Evolutionary conservation across 35 echinoderm and acorn worm genomes (phyloP), one percentile per base, ranked within the genome.

Genomic region (Amphiura filiformis): DNA sequence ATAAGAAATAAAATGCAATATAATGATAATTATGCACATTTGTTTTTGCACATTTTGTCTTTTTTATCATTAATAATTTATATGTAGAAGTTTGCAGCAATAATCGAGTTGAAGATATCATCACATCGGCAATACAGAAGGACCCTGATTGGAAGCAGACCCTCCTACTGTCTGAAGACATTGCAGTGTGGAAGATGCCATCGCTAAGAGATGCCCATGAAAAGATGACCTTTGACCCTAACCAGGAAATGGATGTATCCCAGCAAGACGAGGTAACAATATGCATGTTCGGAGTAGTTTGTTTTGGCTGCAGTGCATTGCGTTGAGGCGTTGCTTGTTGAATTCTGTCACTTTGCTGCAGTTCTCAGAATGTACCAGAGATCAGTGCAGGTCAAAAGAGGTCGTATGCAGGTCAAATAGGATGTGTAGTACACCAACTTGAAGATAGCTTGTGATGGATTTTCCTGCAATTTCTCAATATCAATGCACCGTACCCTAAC

Each of bases 141-240:
- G 61, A 70, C 26, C 17, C 61, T 2, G 39, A 31, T 35, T 94
- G 93, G 93, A 70, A 90, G 13, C 93, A 94, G 79, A 78, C 84
- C 32, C 35, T 94, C 23, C 84, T 88, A 75, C 78, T 94, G 32
- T 90, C 93, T 4, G 93, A 94, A 76, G 93, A 94, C 49, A 78
- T 90, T 3, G 88, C 88, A 4, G 77, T 94, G 22, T 90, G 78
- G 87, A 90, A 77, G 39, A 84, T 94, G 84, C 93, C 93, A 30
- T 81, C 88, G 36, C 84, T 94, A 0, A 65, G 78, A 79, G 83
- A 86, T 35, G 31, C 84, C 2, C 93, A 94, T 78, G 90, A 94
- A 39, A 36, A 70, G 36, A 90, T 89, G 93, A 77, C 65, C 75
- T 82, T 76, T 81, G 87, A 86, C 40, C 77, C 79, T 35, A 52